A percentile compares a stretch with the other conserved stretches of the same genome.
phyloP scores from a whole-genome alignment of 2,888 invertebrate genomes.

The Adineta ricciae region DNA sequence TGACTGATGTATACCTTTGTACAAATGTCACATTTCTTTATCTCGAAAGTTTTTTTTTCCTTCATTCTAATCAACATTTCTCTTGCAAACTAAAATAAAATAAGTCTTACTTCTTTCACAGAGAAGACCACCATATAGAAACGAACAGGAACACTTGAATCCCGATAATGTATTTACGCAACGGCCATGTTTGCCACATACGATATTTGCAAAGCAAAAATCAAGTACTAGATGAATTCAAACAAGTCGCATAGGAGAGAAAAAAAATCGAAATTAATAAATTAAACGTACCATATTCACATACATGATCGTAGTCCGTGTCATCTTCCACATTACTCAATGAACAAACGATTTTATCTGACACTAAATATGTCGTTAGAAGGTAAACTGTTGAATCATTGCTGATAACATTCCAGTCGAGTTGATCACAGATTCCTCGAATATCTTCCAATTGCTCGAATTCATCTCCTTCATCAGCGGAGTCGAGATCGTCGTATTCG shows the following conservation, averaged over 20 bases:
- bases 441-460: neutral
- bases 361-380: neutral
- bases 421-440: neutral
- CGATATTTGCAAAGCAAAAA: neutral
- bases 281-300: constrained; percentile 6
- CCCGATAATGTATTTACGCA: constrained; percentile 11
- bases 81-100: neutral
- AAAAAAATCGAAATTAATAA: neutral
- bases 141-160: constrained; percentile 20
- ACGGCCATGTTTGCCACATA: neutral
- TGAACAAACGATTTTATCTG: constrained; percentile 1
- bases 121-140: neutral
- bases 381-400: neutral
- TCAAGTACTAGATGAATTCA: neutral
- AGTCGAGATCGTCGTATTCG: neutral
- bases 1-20: too few species aligned
- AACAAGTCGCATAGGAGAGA: too few species aligned
- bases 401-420: neutral
- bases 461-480: neutral
- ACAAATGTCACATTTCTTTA: neutral
- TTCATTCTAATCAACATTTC: too few species aligned
- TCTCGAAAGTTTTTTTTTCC: neutral
- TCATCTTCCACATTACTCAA: neutral
- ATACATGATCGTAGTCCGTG: neutral
- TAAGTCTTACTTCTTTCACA: neutral